Evolutionary conservation across 2,888 invertebrate genomes (phyloP).

Genomic region (Torymus aiolomorphi): DNA sequence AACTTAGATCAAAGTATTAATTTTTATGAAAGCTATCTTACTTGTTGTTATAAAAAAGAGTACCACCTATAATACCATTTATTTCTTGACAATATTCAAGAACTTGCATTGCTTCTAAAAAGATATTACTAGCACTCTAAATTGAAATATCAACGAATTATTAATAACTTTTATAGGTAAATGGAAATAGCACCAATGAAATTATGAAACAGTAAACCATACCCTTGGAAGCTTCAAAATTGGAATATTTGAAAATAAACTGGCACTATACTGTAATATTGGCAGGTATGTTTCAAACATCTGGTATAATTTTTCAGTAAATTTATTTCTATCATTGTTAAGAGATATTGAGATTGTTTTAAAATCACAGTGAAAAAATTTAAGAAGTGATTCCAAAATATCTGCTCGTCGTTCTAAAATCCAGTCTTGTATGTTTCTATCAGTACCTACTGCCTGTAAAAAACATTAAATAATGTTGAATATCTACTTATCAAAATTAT

Average conservation of each 20-base stretch:
- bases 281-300: slow-evolving; percentile 94
- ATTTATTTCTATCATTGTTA: slow-evolving; percentile 77
- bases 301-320: slow-evolving; percentile 87
- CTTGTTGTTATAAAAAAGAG: slow-evolving; percentile 93
- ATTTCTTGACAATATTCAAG: slow-evolving; percentile 89
- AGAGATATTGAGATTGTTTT: slow-evolving; percentile 82
- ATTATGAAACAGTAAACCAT: slow-evolving; percentile 12
- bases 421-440: slow-evolving; percentile 89
- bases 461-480: slow-evolving; percentile 41
- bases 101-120: slow-evolving; percentile 90
- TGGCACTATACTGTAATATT: slow-evolving; percentile 88
- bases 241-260: slow-evolving; percentile 89
- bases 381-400: slow-evolving; percentile 85
- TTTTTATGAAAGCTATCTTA: slow-evolving; percentile 73
- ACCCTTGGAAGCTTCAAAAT: slow-evolving; percentile 89
- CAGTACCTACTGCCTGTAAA: slow-evolving; percentile 89
- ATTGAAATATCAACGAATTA: slow-evolving; percentile 65
- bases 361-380: slow-evolving; percentile 91
- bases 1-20: slow-evolving; percentile 24
- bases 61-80: slow-evolving; percentile 88
- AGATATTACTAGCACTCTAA: slow-evolving; percentile 91
- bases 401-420: slow-evolving; percentile 87
- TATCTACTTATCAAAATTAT: slow-evolving; percentile 17
- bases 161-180: slow-evolving; percentile 29
- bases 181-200: slow-evolving; percentile 17